Base-by-base conservation (phyloP, 53 echinoderm and acorn worm genomes). In the Stichopus horrens region DNA sequence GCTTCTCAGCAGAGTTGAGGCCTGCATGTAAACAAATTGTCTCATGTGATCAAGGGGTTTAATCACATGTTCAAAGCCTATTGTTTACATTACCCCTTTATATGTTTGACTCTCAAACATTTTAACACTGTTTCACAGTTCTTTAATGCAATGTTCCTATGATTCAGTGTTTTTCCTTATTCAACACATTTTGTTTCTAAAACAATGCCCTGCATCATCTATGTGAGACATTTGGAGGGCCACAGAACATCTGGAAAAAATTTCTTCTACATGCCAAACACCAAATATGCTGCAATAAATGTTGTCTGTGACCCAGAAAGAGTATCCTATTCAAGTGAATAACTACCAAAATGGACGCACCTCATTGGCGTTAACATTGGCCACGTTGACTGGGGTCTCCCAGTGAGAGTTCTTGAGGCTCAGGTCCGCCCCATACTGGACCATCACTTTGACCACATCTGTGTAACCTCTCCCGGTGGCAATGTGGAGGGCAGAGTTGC, bases 401-500 rank as follows among this genome's bases (percentile, higher is more conserved):
- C 93, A 90, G 79, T 98, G 95, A 18, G 95, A 94, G 67, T 98
- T 98, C 91, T 94, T 89, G 66, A 98, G 90, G 59, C 98, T 98
- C 92, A 98, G 95, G 84, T 98, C 98, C 3, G 98, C 98, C 0
- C 98, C 98, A 73, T 92, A 95, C 13, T 93, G 93, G 73, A 98
- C 92, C 23, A 98, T 89, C 9, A 93, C 88, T 52, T 95, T 91
- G 10, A 98, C 98, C 37, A 98, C 91, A 68, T 95, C 95, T 7
- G 95, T 95, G 79, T 75, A 94, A 55, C 98, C 98, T 8, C 98
- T 91, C 20, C 98, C 98, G 10, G 95, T 98, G 4, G 98, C 98
- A 4, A 98, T 94, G 77, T 98, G 98, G 9, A 98, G 91, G 37
- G 95, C 98, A n/a, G 98, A 95, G 93, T 98, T 98, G 14, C 98